phyloP scores from a whole-genome alignment of 2,888 invertebrate genomes.

The Tachina fera region DNA sequence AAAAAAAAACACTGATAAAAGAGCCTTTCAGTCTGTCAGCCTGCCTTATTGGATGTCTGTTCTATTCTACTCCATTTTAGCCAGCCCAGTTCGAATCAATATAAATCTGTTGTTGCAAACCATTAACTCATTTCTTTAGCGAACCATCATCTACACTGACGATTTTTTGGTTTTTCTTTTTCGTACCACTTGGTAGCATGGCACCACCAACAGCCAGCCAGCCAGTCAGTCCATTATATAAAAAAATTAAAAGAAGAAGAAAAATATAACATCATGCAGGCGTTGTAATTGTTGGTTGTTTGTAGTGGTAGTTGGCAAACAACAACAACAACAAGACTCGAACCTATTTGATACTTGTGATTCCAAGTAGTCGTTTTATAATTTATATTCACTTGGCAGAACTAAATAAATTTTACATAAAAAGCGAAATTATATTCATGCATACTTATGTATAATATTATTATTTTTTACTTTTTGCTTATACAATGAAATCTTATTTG shows the following conservation, averaged over 20 bases:
- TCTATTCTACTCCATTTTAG: slow-evolving; percentile 22
- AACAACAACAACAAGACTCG: slow-evolving; percentile 27
- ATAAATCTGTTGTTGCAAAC: slow-evolving; percentile 54
- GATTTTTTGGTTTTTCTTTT: slow-evolving; percentile 56
- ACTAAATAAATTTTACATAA: slow-evolving; percentile 38
- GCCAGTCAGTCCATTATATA: slow-evolving; percentile 54
- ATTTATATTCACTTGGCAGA: slow-evolving; percentile 30
- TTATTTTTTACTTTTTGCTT: slow-evolving; percentile 33
- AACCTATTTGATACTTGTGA: slow-evolving; percentile 53
- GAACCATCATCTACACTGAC: slow-evolving; percentile 46
- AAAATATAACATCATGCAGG: slow-evolving; percentile 58
- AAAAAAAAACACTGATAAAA: not conserved
- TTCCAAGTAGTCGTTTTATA: slow-evolving; percentile 47
- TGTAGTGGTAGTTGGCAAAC: slow-evolving; percentile 18
- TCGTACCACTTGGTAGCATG: slow-evolving; percentile 66
- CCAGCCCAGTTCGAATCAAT: slow-evolving; percentile 56
- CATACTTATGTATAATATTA: slow-evolving; percentile 24
- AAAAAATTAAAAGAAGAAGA: slow-evolving; percentile 1
- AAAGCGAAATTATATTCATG: slow-evolving; percentile 56
- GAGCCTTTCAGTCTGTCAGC: slow-evolving; percentile 36
- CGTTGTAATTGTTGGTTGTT: slow-evolving; percentile 34
- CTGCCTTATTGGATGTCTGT: slow-evolving; percentile 39
- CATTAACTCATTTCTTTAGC: slow-evolving; percentile 52
- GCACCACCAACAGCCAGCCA: slow-evolving; percentile 56
- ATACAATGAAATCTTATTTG: slow-evolving; percentile 53